Evolutionary conservation across 2,113 vertebrate species (phyloP).

Genomic region (Malurus cyaneus): DNA sequence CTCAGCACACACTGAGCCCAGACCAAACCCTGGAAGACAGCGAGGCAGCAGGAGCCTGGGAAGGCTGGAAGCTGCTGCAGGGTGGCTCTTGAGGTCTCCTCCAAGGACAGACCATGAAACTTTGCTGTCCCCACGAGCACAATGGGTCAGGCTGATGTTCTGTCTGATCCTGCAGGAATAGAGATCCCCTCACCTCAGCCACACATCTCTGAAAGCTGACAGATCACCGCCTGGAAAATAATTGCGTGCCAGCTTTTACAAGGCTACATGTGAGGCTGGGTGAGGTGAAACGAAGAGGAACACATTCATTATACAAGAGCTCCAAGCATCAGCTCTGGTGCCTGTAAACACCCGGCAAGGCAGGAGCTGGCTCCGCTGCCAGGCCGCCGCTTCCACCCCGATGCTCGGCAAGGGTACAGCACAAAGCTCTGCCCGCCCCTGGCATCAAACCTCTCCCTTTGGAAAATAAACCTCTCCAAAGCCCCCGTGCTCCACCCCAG

Average conservation of each 20-base stretch:
- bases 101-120: neutral
- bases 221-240: neutral
- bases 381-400: neutral
- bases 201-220: neutral
- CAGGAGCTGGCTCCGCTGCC: fast-evolving
- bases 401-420: neutral
- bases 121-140: neutral
- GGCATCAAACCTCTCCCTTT: neutral
- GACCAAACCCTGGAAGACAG: neutral
- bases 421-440: neutral
- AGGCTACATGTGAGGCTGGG: neutral
- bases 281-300: conserved; percentile 1
- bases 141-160: neutral
- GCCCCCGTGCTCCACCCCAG: neutral
- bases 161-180: neutral
- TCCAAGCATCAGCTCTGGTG: neutral
- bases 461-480: neutral
- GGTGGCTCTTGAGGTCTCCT: neutral
- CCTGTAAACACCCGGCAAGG: neutral
- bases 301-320: neutral
- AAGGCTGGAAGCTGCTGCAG: neutral
- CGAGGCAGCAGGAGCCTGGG: neutral
- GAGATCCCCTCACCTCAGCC: neutral
- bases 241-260: neutral
- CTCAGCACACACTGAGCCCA: neutral